Evolutionary conservation across 2,888 invertebrate genomes (phyloP), one percentile per base, ranked within the genome.

Genomic region (Apomyelois bistriatella): DNA sequence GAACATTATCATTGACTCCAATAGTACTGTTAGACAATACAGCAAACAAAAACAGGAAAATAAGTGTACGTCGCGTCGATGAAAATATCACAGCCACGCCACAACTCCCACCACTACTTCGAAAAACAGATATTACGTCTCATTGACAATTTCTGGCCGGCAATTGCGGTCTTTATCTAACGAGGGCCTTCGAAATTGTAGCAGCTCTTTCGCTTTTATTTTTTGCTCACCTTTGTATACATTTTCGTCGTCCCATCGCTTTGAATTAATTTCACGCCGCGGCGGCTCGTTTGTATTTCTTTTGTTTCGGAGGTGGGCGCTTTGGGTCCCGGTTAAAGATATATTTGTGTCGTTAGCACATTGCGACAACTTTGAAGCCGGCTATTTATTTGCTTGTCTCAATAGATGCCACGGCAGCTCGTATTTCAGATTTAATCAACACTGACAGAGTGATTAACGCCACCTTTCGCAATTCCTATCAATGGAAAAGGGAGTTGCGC

Each of bases 401-500:
- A 80, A 83, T 85, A 79, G 82, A 78, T 73, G 79, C 74, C 74
- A 75, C 74, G 69, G 70, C 68, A 70, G 69, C 73, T 80, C 82
- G 79, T 82, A 82, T 84, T 85, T 82, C 77, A 85, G 84, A 84
- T 86, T 81, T 82, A 86, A 85, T 86, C 85, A 84, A 83, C 75
- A 74, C 74, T 79, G 83, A 79, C 82, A 79, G 80, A 64, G 74
- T 82, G 81, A 85, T 82, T 85, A 82, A 85, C 84, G 76, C 66
- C 72, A 78, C 80, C 81, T 79, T 82, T 76, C 74, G 73, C 65
- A 74, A 74, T 78, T 66, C 68, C 71, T 72, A 77, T 79, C 75
- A 79, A 80, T 77, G 73, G 67, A 62, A 65, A 57, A 66, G 64
- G 61, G 68, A 68, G 72, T 76, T 74, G 64, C 59, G 57, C 62